A percentile compares a stretch with the other conserved stretches of the same genome.
These are phyloP conservation scores for Gracilinanus agilis DNA, from an alignment of 2,113 vertebrate genomes.

Conservation along the genomic window DNA sequence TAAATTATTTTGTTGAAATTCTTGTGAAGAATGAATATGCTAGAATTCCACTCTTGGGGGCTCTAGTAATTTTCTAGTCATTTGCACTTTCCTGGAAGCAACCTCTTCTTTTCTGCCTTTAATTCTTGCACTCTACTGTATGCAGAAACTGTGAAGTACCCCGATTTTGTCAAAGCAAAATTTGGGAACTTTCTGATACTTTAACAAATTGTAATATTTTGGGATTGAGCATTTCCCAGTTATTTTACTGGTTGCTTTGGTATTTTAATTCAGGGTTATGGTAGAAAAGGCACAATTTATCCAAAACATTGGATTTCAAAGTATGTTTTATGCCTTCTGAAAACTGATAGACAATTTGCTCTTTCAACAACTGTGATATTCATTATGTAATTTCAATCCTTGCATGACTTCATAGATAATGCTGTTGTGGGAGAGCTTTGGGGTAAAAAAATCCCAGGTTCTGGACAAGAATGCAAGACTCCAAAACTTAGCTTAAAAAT, in stretches of 20 bases:
- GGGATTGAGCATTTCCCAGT: neutral
- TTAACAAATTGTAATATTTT: neutral
- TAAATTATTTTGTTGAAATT: neutral
- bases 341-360: neutral
- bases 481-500: no score
- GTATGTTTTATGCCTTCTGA: neutral
- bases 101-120: neutral
- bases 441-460: no score
- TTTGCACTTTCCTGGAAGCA: neutral
- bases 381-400: neutral
- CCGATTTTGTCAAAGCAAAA: neutral
- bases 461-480: no score
- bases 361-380: neutral
- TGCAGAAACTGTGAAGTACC: neutral
- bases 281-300: neutral
- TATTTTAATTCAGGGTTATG: neutral
- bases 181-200: neutral
- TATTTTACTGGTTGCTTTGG: neutral
- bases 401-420: neutral
- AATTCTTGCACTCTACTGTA: neutral
- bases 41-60: neutral
- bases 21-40: neutral
- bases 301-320: neutral
- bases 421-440: no score
- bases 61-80: neutral